These are phyloP conservation scores for Phaethon lepturus DNA, from an alignment of 2,113 vertebrate genomes.

Conservation along the genomic window DNA sequence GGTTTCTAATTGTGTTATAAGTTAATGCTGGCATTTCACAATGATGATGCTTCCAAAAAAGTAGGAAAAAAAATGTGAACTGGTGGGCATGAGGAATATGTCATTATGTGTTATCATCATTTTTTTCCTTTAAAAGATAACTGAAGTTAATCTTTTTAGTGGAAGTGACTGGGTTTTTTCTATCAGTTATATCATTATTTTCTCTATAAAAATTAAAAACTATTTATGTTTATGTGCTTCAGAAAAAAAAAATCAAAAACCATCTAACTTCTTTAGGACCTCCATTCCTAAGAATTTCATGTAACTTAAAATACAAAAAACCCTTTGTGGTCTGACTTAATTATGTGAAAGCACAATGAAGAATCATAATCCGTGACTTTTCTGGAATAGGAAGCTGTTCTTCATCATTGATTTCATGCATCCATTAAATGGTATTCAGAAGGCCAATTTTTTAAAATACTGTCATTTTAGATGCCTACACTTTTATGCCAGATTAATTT, in stretches of 20 bases:
- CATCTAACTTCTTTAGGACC: background rate
- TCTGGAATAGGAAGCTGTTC: background rate
- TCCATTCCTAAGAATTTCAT: background rate
- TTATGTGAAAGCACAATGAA: background rate
- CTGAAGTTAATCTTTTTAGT: background rate
- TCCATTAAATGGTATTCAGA: background rate
- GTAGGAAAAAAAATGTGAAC: background rate
- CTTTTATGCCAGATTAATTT: background rate
- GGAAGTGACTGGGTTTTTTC: background rate
- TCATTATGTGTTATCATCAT: fast-evolving
- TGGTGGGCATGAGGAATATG: background rate
- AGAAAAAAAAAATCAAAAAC: background rate
- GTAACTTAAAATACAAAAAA: background rate
- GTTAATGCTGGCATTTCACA: background rate
- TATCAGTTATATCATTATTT: background rate
- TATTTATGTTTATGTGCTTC: background rate
- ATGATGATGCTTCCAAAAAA: background rate
- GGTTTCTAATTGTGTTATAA: background rate
- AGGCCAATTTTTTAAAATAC: background rate
- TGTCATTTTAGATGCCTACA: background rate
- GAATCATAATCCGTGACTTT: background rate
- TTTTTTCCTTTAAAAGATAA: background rate
- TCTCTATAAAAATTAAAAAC: background rate
- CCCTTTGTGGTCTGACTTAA: background rate
- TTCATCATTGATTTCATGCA: background rate